phyloP scores from a whole-genome alignment of 2,888 invertebrate genomes.

The Drosophila birchii region DNA sequence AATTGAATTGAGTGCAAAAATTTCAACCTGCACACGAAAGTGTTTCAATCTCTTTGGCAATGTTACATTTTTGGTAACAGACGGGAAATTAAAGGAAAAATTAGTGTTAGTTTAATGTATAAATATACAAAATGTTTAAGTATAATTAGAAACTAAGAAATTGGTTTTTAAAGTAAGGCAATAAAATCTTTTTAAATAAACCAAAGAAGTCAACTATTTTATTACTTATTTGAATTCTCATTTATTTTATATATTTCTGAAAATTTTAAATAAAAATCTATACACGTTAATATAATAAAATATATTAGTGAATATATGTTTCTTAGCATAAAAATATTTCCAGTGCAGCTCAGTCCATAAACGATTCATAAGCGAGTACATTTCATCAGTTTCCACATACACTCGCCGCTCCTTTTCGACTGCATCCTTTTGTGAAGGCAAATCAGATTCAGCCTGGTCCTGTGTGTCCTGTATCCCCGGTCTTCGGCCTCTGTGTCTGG shows the following conservation, averaged over 20 bases:
- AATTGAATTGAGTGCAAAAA: slow-evolving; percentile 78
- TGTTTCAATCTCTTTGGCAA: slow-evolving; percentile 17
- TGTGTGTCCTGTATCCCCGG: slow-evolving; percentile 19
- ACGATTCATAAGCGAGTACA: slow-evolving; percentile 68
- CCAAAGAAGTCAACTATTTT: not conserved
- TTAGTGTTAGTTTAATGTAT: not conserved
- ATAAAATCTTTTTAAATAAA: not conserved
- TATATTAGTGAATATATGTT: not conserved
- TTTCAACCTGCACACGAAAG: slow-evolving; percentile 48
- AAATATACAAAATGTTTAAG: not conserved
- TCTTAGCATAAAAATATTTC: not conserved
- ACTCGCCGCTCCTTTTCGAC: slow-evolving; percentile 19
- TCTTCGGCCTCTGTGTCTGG: slow-evolving; percentile 59
- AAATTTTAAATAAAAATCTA: not conserved
- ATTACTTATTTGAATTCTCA: too few relatives aligned
- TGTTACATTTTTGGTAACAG: not conserved
- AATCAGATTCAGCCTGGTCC: slow-evolving; percentile 35
- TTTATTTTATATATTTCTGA: not conserved
- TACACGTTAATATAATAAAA: not conserved
- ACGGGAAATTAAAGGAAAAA: not conserved
- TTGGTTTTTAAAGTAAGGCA: too few relatives aligned
- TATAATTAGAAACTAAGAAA: too few relatives aligned
- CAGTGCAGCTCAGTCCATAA: slow-evolving; percentile 24
- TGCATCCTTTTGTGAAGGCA: slow-evolving; percentile 43
- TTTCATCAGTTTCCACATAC: slow-evolving; percentile 51